Percentiles rank a stretch among this genome's conserved stretches.
phyloP scores from a whole-genome alignment of 2,113 vertebrate species.

The Chaetodon trifascialis region DNA sequence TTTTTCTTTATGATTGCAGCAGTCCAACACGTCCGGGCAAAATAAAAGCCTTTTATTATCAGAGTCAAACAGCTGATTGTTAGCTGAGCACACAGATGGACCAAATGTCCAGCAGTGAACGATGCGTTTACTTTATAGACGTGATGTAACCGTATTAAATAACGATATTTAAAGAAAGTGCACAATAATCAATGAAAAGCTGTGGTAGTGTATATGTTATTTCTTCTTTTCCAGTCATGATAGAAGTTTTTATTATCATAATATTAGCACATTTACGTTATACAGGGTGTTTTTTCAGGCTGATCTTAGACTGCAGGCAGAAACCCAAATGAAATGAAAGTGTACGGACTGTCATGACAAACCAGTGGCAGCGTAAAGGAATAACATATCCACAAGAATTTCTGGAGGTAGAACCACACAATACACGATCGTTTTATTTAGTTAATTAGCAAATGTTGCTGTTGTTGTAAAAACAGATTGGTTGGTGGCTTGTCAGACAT shows the following conservation, averaged over 20 bases:
- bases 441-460: neutral
- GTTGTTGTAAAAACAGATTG: neutral
- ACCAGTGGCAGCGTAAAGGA: too few relatives aligned
- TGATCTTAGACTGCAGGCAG: neutral
- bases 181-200: neutral
- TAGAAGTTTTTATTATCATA: too few relatives aligned
- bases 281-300: too few relatives aligned
- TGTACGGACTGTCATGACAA: neutral
- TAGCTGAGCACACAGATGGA: neutral
- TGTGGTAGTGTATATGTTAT: neutral
- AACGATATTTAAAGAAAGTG: too few relatives aligned
- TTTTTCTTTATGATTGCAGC: neutral
- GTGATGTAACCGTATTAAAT: neutral
- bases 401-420: neutral
- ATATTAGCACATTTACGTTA: too few relatives aligned
- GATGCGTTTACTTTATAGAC: neutral
- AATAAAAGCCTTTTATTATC: neutral
- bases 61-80: neutral
- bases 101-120: too few relatives aligned
- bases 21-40: neutral
- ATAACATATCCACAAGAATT: neutral
- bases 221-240: too few relatives aligned
- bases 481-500: neutral
- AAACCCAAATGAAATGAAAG: neutral
- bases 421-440: neutral